Evolutionary conservation across 1,140 invertebrate species (phyloP).

Genomic region (Alviniconcha marisindica): DNA sequence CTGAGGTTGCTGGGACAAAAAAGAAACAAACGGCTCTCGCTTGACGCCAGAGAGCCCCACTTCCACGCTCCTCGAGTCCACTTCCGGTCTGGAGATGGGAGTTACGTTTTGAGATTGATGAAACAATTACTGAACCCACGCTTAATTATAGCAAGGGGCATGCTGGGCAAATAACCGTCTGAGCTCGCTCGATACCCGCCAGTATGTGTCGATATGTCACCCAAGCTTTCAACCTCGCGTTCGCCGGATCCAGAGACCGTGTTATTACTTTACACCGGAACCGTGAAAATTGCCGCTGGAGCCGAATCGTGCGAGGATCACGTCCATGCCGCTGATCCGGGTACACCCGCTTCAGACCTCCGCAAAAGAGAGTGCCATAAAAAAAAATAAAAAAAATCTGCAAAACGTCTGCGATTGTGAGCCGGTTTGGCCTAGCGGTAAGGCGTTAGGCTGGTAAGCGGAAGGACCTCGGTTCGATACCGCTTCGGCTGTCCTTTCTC

Average conservation of each 20-base stretch:
- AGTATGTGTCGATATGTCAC: neutral
- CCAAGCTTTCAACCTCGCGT: neutral
- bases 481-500: too few species aligned
- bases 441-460: too few species aligned
- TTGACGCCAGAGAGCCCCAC: neutral
- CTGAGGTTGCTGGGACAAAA: too few species aligned
- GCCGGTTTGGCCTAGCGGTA: too few species aligned
- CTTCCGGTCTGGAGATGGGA: constrained; percentile 18
- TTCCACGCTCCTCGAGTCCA: constrained; percentile 9
- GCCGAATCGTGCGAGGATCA: too few species aligned
- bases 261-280: constrained; percentile 35
- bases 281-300: constrained; percentile 25
- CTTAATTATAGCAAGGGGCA: constrained; percentile 21
- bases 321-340: too few species aligned
- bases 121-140: constrained; percentile 16
- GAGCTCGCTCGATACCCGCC: constrained; percentile 3
- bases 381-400: too few species aligned
- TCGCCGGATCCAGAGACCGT: neutral
- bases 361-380: too few species aligned
- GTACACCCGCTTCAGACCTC: too few species aligned
- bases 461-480: too few species aligned
- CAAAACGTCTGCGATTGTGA: too few species aligned
- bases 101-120: constrained; percentile 25
- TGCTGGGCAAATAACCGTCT: constrained; percentile 10
- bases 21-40: too few species aligned